Evolutionary conservation across 2,888 invertebrate species (phyloP).

Genomic region (Amblyjoppa proteus): DNA sequence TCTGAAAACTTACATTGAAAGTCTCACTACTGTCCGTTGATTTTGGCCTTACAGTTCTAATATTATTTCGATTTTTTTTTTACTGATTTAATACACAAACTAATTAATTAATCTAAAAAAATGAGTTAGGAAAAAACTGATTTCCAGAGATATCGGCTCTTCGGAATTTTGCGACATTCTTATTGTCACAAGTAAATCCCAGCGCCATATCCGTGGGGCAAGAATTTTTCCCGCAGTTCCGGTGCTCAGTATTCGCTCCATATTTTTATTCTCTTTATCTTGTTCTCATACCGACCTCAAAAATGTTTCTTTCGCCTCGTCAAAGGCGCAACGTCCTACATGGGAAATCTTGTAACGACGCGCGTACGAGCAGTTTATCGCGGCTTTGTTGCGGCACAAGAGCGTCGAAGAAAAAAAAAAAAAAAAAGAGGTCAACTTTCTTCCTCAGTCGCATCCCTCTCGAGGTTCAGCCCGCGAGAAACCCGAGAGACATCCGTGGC

Average conservation of each 20-base stretch:
- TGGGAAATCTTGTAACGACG: background rate
- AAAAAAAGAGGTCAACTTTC: background rate
- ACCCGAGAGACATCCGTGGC: background rate
- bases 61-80: background rate
- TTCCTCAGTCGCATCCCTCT: background rate
- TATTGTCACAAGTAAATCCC: background rate
- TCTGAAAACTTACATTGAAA: too few species aligned
- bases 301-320: background rate
- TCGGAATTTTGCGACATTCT: background rate
- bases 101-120: background rate
- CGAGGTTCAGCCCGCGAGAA: background rate
- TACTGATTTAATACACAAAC: background rate
- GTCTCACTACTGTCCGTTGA: too few species aligned
- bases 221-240: background rate
- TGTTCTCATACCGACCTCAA: background rate
- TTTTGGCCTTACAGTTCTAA: background rate
- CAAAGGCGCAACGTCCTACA: background rate
- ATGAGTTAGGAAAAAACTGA: background rate
- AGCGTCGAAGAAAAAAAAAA: constrained; percentile 11
- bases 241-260: background rate
- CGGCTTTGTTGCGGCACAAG: background rate
- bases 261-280: background rate
- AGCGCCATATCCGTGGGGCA: background rate
- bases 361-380: background rate
- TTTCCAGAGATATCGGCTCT: background rate